Evolutionary conservation across 2,113 vertebrate genomes (phyloP).

Genomic region (Naja naja): DNA sequence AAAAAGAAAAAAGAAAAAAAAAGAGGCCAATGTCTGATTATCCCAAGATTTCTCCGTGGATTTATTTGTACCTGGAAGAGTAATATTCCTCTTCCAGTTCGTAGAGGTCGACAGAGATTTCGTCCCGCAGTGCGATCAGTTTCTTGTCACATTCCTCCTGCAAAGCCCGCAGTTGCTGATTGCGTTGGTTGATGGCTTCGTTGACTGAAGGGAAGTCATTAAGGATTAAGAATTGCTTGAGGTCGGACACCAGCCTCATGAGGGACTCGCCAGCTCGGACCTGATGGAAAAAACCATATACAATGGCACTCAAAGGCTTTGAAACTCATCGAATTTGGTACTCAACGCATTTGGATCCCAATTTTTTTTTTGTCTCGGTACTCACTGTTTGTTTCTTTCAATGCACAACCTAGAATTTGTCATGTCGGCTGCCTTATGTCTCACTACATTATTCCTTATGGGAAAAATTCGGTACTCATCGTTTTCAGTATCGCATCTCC

Average conservation of each 20-base stretch:
- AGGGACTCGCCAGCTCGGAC: constrained; percentile 95
- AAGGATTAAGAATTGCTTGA: constrained; percentile 97
- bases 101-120: constrained; percentile 97
- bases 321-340: background rate
- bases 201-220: constrained; percentile 97
- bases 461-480: too few relatives aligned
- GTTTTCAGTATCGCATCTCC: background rate
- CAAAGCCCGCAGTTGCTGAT: constrained; percentile 86
- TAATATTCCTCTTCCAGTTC: constrained; percentile 99
- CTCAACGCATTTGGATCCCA: too few relatives aligned
- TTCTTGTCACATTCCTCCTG: constrained; percentile 98
- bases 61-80: constrained; percentile 99
- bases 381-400: background rate
- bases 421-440: background rate
- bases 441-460: background rate
- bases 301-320: background rate
- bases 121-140: constrained; percentile 87
- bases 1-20: too few relatives aligned
- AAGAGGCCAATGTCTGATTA: background rate
- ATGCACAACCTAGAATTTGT: background rate
- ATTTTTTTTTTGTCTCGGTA: background rate
- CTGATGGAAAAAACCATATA: constrained; percentile 58
- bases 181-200: constrained; percentile 92
- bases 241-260: constrained; percentile 96
- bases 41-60: constrained; percentile 50